Conservation (phyloP, 2,888 invertebrate species). For the Neoitamus cyanurus region DNA sequence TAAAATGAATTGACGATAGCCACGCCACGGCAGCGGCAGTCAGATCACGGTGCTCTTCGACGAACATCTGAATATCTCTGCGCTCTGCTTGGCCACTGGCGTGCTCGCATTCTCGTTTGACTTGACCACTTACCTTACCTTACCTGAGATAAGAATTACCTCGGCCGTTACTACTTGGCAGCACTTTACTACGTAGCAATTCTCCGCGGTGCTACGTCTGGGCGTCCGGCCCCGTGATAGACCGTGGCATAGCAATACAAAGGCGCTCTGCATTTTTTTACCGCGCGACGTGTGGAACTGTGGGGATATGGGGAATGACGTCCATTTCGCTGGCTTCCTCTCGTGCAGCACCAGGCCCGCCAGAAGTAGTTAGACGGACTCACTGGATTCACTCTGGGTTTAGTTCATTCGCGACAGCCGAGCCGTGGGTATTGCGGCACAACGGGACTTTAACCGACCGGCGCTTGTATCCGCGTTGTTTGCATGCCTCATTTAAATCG, state of each 20-base stretch:
- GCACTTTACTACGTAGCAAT: background rate
- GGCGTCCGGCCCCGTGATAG: no score
- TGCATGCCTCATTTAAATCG: background rate
- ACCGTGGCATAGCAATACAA: no score
- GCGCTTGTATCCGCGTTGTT: background rate
- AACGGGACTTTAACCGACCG: background rate
- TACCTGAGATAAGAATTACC: background rate
- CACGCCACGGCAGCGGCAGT: no score
- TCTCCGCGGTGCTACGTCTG: background rate
- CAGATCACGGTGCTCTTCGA: no score
- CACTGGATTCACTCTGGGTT: background rate
- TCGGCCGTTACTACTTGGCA: background rate
- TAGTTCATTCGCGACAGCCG: conserved; percentile 26
- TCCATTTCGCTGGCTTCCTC: background rate
- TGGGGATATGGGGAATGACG: background rate
- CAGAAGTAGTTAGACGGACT: background rate
- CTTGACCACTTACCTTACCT: background rate
- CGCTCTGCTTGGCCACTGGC: background rate
- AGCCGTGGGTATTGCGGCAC: conserved; percentile 8
- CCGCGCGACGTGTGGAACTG: background rate
- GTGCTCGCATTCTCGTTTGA: background rate
- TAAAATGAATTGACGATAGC: no score
- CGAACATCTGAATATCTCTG: no score
- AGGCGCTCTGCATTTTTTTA: background rate
- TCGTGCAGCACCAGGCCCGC: background rate